Evolutionary conservation across 2,113 vertebrate species (phyloP), one percentile per base, ranked within the genome.

Genomic region (Gymnocephalus cernua): DNA sequence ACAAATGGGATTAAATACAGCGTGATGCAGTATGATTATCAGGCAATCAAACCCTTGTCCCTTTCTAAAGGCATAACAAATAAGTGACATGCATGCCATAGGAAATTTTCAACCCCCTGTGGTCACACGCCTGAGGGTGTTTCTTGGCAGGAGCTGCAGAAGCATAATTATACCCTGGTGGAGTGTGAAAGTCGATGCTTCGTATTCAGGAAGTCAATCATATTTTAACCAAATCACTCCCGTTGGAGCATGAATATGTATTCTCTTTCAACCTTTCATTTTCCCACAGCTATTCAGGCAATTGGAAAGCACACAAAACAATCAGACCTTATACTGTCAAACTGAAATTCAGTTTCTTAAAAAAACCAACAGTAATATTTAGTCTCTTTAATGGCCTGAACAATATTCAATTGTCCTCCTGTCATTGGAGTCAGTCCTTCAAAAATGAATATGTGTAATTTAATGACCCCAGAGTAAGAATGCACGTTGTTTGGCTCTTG

Each of bases 171-270:
- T 84, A 87, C 88, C 81, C 79, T 64, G 69, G 74, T 35, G 63
- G 80, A 86, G 80, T 87, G 86, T 89, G 83, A 83, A 86, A 86
- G 86, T 83, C 61, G 53, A 72, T 82, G 84, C 80, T 88, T 91
- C 88, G 80, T 85, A 80, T 87, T 77, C 50, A 77, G 72, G 63
- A 84, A 85, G 88, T 90, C 87, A 85, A 86, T 92, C 87, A 90
- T 84, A 82, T 77, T 87, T 84, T 80, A 83, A 84, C 76, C 59
- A 74, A 91, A 88, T 78, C 59, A 50, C 44, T 85, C 57, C 74
- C 85, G 57, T 76, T 69, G 54, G 69, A 82, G 79, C 59, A 83
- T 64, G 68, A 77, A 63, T 72, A 70, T 57, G 65, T 50, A 45
- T 58, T 85, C 61, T 41, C 61, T 62, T 64, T 66, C 23, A 78